Percentiles rank a stretch among this genome's conserved stretches.
Conservation (phyloP, 1,140 invertebrate species). For the Paramacrobiotus metropolitanus region DNA sequence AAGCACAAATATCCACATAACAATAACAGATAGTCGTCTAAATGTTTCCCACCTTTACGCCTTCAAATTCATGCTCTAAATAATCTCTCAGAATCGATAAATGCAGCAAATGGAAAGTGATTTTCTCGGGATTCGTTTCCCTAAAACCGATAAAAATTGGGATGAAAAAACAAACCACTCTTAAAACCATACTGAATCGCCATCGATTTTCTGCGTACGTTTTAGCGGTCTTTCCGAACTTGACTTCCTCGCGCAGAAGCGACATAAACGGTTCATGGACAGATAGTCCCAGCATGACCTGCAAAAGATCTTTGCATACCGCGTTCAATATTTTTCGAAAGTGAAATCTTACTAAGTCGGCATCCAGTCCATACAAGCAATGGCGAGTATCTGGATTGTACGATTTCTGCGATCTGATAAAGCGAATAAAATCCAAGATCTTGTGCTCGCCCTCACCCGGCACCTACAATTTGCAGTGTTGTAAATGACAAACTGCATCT, state of each 20-base stretch:
- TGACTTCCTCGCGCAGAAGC: slow-evolving; percentile 65
- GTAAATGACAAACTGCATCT: too few relatives aligned
- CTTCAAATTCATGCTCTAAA: slow-evolving; percentile 64
- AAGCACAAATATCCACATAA: too few relatives aligned
- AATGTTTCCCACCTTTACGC: slow-evolving; percentile 25
- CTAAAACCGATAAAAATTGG: too few relatives aligned
- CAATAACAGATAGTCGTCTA: too few relatives aligned
- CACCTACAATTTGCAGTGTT: too few relatives aligned
- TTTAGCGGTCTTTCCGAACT: slow-evolving; percentile 15
- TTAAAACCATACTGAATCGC: too few relatives aligned
- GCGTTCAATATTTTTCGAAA: not conserved
- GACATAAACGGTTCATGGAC: slow-evolving; percentile 85
- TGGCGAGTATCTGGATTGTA: slow-evolving; percentile 72
- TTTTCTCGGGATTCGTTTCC: slow-evolving; percentile 47
- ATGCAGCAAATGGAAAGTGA: slow-evolving; percentile 74
- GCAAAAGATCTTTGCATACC: slow-evolving; percentile 5
- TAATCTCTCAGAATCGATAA: slow-evolving; percentile 75
- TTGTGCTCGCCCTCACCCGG: slow-evolving; percentile 95
- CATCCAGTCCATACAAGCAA: slow-evolving; percentile 83
- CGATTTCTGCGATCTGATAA: slow-evolving; percentile 47
- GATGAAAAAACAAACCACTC: too few relatives aligned
- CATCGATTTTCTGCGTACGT: not conserved
- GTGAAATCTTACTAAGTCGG: slow-evolving; percentile 40
- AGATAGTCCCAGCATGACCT: slow-evolving; percentile 71
- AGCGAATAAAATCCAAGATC: slow-evolving; percentile 90